phyloP scores from a whole-genome alignment of 2,113 vertebrate species.

The Notiomystis cincta region DNA sequence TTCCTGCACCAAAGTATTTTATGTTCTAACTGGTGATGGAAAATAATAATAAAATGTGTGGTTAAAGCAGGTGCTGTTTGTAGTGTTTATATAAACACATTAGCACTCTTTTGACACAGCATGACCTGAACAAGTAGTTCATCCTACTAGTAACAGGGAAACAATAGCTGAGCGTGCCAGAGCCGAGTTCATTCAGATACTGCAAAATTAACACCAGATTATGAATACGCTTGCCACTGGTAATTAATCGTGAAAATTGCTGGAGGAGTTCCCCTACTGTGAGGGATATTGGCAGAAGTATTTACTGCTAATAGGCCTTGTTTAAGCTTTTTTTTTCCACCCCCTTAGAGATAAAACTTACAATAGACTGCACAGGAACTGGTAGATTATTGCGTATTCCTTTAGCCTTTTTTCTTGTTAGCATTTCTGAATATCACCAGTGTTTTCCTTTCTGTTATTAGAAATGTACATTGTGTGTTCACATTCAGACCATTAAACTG shows the following conservation, averaged over 20 bases:
- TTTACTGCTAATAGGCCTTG: conserved; percentile 77
- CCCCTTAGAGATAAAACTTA: conserved; percentile 62
- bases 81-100: conserved; percentile 66
- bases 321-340: conserved; percentile 71
- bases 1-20: background rate
- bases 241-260: conserved; percentile 72
- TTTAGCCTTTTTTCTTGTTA: conserved; percentile 6
- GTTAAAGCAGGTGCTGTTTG: conserved; percentile 60
- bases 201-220: conserved; percentile 81
- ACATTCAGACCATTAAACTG: background rate
- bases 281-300: conserved; percentile 77
- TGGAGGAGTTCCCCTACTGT: conserved; percentile 70
- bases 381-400: conserved; percentile 23
- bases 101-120: conserved; percentile 68
- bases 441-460: background rate
- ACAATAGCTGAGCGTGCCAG: conserved; percentile 63
- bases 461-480: background rate
- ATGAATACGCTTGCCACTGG: conserved; percentile 74
- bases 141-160: conserved; percentile 61
- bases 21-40: background rate
- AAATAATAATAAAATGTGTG: conserved; percentile 46
- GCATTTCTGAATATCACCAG: background rate
- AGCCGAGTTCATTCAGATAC: conserved; percentile 63
- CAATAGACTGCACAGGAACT: conserved; percentile 26
- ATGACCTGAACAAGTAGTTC: conserved; percentile 66